Percentiles rank a stretch among this genome's conserved stretches.
These are phyloP conservation scores for Brachypteracias leptosomus DNA, from an alignment of 2,113 vertebrate species.

Conservation along the genomic window DNA sequence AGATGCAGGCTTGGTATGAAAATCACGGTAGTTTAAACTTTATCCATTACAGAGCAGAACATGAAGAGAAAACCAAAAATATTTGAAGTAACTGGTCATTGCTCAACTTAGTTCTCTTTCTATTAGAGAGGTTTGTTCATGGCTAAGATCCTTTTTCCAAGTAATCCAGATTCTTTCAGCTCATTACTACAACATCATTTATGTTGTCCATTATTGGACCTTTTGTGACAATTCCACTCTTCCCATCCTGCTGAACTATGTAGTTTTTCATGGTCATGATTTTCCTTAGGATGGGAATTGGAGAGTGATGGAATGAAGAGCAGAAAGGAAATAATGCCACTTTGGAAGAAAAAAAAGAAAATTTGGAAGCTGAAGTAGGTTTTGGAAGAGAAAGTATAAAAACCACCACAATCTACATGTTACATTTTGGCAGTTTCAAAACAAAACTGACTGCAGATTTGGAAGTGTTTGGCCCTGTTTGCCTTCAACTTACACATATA, in stretches of 20 bases:
- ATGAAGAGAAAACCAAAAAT: background rate
- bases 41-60: background rate
- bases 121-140: background rate
- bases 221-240: background rate
- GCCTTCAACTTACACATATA: background rate
- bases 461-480: background rate
- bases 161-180: background rate
- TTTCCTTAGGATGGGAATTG: background rate
- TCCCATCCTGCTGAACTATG: background rate
- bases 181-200: background rate
- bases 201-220: background rate
- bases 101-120: background rate
- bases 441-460: background rate
- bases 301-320: background rate
- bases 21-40: background rate
- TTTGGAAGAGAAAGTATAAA: background rate
- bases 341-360: background rate
- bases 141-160: background rate
- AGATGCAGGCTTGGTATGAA: background rate
- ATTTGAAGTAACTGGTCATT: background rate
- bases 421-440: background rate
- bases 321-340: background rate
- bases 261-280: background rate
- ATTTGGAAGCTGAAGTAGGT: background rate
- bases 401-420: background rate